These are phyloP conservation scores for Palloptera scutellata DNA, from an alignment of 2,888 invertebrate genomes.

Conservation along the genomic window DNA sequence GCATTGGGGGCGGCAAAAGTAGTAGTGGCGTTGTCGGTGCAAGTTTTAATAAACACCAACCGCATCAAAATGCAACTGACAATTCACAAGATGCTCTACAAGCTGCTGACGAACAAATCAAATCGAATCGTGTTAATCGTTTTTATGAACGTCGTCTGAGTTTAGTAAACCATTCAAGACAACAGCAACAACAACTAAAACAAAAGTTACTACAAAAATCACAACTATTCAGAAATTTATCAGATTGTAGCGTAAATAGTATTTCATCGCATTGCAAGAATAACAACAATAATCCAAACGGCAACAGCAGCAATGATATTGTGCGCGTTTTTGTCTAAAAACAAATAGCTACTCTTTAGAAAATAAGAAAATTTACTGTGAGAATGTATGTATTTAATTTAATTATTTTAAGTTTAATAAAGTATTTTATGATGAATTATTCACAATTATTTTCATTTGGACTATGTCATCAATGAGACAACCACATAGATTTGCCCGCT, in stretches of 20 bases:
- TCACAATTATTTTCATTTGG: background rate
- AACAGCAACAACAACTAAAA: slow-evolving; percentile 40
- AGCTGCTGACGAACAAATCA: slow-evolving; percentile 36
- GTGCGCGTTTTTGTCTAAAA: slow-evolving; percentile 51
- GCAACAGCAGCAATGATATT: slow-evolving; percentile 46
- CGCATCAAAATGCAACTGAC: slow-evolving; percentile 19
- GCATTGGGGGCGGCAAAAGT: slow-evolving; percentile 9
- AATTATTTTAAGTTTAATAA: slow-evolving; percentile 5
- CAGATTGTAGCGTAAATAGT: slow-evolving; percentile 51
- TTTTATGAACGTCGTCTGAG: slow-evolving; percentile 53
- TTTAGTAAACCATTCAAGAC: slow-evolving; percentile 35
- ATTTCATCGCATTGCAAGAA: slow-evolving; percentile 25
- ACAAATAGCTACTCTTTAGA: slow-evolving; percentile 8
- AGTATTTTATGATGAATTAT: slow-evolving; percentile 1
- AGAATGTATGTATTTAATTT: slow-evolving; percentile 6
- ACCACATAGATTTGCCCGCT: too few relatives aligned
- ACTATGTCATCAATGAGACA: too few relatives aligned
- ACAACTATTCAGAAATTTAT: slow-evolving; percentile 51
- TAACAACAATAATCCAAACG: slow-evolving; percentile 36
- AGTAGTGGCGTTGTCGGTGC: background rate
- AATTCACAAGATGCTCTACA: slow-evolving; percentile 13
- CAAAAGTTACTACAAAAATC: slow-evolving; percentile 49
- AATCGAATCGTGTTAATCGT: slow-evolving; percentile 46
- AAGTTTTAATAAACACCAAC: background rate
- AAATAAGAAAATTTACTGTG: background rate